phyloP scores from a whole-genome alignment of 2,113 vertebrate genomes.

The Plecturocebus donacophilus region DNA sequence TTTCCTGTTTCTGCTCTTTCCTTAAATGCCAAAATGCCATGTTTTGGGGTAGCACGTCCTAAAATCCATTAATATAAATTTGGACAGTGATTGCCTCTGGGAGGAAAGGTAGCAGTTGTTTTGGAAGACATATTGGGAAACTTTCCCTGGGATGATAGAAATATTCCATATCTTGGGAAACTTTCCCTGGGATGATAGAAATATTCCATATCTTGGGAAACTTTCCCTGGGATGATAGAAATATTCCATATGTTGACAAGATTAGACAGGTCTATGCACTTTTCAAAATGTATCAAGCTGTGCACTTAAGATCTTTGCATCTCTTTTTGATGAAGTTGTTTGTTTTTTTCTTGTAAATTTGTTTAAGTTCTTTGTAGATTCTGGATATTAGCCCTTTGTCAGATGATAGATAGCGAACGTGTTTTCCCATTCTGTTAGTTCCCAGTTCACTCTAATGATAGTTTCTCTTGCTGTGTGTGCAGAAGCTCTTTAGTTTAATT shows the following conservation, averaged over 20 bases:
- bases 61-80: not conserved
- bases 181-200: not conserved
- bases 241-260: not conserved
- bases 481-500: too few species aligned
- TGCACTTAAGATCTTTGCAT: not conserved
- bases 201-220: not conserved
- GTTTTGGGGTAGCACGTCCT: not conserved
- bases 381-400: too few species aligned
- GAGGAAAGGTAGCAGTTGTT: not conserved
- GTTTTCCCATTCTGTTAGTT: too few species aligned
- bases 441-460: too few species aligned
- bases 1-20: not conserved
- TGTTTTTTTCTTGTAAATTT: too few species aligned
- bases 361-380: too few species aligned
- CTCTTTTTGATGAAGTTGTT: too few species aligned
- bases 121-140: not conserved
- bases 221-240: not conserved
- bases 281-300: not conserved
- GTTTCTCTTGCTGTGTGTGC: too few species aligned
- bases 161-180: not conserved
- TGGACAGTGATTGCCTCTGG: not conserved
- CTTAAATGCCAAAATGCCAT: too few species aligned
- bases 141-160: not conserved
- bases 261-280: not conserved
- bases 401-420: too few species aligned